Evolutionary conservation across 2,888 invertebrate species (phyloP).

Genomic region (Mythimna ferrago): DNA sequence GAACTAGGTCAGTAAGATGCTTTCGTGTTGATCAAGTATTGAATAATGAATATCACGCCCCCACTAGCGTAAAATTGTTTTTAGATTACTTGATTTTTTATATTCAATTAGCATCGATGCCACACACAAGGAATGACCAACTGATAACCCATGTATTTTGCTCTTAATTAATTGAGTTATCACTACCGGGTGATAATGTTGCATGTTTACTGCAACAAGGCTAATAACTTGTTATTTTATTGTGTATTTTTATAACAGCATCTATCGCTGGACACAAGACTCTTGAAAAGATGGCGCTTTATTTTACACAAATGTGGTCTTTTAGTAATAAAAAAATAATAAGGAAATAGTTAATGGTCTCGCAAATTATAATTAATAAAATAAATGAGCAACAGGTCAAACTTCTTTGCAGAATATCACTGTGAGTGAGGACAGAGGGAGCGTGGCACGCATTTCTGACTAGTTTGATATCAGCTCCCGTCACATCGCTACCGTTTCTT

Average conservation of each 20-base stretch:
- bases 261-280: background rate
- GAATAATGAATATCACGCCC: background rate
- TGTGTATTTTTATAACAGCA: background rate
- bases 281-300: background rate
- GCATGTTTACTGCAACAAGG: background rate
- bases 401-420: slow-evolving; percentile 83
- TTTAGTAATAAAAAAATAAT: slow-evolving; percentile 6
- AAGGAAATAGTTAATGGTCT: slow-evolving; percentile 7
- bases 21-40: background rate
- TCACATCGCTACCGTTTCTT: slow-evolving; percentile 84
- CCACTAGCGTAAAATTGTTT: background rate
- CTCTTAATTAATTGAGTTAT: slow-evolving; percentile 20
- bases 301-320: background rate
- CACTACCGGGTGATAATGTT: slow-evolving; percentile 12
- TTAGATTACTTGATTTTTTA: background rate
- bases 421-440: slow-evolving; percentile 83
- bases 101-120: slow-evolving; percentile 19
- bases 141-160: slow-evolving; percentile 37
- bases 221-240: background rate
- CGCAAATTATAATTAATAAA: slow-evolving; percentile 46
- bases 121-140: background rate
- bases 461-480: slow-evolving; percentile 89
- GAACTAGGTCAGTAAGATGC: background rate
- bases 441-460: slow-evolving; percentile 88
- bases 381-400: slow-evolving; percentile 66